Conservation (phyloP, 2,113 vertebrate genomes). For the Formicarius rufipectus region DNA sequence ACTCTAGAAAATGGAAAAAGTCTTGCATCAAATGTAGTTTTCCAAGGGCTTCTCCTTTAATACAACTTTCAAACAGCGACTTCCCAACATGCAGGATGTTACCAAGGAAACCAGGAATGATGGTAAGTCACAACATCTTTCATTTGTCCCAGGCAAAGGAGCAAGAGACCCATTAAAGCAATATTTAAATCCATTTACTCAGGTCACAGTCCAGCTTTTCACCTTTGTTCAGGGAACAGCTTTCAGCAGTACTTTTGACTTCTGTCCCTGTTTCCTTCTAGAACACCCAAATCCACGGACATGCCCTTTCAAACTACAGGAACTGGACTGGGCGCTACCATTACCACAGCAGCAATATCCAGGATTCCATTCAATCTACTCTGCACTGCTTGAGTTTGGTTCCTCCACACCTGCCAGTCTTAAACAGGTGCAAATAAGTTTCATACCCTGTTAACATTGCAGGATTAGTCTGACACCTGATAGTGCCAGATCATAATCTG, state of each 20-base stretch:
- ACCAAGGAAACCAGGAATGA: conserved; percentile 50
- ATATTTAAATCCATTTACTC: not conserved
- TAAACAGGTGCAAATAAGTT: not conserved
- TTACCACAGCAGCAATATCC: fast-evolving
- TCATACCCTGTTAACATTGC: not conserved
- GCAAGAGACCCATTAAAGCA: not conserved
- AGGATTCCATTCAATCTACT: not conserved
- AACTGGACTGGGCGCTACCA: not conserved
- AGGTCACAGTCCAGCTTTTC: not conserved
- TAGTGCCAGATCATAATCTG: not conserved
- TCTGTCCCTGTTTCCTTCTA: not conserved
- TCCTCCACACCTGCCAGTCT: not conserved
- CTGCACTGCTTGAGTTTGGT: not conserved
- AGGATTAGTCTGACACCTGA: not conserved
- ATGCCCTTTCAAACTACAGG: not conserved
- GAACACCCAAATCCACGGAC: not conserved
- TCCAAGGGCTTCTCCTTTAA: not conserved
- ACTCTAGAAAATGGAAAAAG: not conserved
- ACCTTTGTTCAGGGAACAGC: not conserved
- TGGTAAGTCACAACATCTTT: not conserved
- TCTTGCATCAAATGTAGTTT: not conserved
- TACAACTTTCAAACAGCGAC: not conserved
- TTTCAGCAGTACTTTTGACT: not conserved
- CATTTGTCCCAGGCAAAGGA: conserved; percentile 16
- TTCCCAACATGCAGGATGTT: not conserved